Evolutionary conservation across 2,888 invertebrate genomes (phyloP), one percentile per base, ranked within the genome.

Genomic region (Chelonus formosanus): DNA sequence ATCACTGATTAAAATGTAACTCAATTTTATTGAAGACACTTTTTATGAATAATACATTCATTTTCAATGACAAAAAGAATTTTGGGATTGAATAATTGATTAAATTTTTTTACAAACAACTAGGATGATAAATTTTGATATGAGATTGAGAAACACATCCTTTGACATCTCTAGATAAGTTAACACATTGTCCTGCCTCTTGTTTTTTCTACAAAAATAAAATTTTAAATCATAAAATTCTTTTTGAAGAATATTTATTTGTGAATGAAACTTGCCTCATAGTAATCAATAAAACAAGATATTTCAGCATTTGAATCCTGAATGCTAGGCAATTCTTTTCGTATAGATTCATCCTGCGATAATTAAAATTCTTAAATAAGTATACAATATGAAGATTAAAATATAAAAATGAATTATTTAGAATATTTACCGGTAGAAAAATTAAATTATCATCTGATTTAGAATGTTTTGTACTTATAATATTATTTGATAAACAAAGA

Each of bases 111-210:
- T 79, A 85, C 71, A 85, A 78, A 68, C 85, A 85, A 47, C 85
- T 84, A 0, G 84, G 83, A 72, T 85, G 85, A 64, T 85, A 82
- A 7, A 84, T 84, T 70, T 85, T 82, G 63, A 85, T 72, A 73
- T 85, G 85, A 65, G 84, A 83, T 48, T 83, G 85, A 36, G 85
- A 82, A 32, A 84, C 83, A 70, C 86, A 86, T 31, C 83, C 85
- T 44, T 76, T 78, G 3, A 82, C 73, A 40, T 75, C 80, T 57
- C 78, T 76, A 7, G 85, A 83, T 43, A 86, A 70, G 73, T 83
- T 83, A 63, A 83, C 74, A 68, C 86, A 86, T 31, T 78, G 82
- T 40, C 86, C 85, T 80, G 75, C 72, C 84, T 43, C 52, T 52
- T 10, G 40, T 50, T 60, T 84, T 75, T 82, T 80, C 64, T 74